phyloP scores from a whole-genome alignment of 2,113 vertebrate genomes.

The Eidolon helvum region DNA sequence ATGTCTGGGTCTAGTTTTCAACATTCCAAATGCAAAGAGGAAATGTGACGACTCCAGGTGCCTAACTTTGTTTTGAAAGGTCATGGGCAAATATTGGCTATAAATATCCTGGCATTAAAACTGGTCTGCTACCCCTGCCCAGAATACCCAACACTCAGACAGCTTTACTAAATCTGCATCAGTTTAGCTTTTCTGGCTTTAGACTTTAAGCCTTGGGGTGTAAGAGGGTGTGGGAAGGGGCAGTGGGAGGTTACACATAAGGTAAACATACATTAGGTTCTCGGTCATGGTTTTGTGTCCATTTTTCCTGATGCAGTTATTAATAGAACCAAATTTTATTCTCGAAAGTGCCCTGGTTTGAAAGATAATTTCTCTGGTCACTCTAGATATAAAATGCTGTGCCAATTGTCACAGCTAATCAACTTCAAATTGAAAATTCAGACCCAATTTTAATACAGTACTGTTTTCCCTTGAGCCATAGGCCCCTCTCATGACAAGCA shows the following conservation, averaged over 20 bases:
- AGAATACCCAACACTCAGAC: conserved; percentile 58
- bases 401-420: neutral
- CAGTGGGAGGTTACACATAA: neutral
- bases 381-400: neutral
- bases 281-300: neutral
- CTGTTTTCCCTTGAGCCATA: neutral
- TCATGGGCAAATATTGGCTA: conserved; percentile 6
- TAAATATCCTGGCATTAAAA: conserved; percentile 50
- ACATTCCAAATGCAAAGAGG: conserved; percentile 65
- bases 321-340: neutral
- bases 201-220: conserved; percentile 76
- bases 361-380: neutral
- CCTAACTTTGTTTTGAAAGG: conserved; percentile 10
- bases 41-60: conserved; percentile 62
- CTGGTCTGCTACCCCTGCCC: conserved; percentile 13
- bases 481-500: neutral
- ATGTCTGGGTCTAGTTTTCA: conserved; percentile 17
- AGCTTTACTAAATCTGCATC: conserved; percentile 61
- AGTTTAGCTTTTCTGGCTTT: conserved; percentile 72
- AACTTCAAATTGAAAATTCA: neutral
- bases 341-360: neutral
- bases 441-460: neutral
- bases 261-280: neutral
- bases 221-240: neutral
- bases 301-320: neutral